Base-by-base conservation (phyloP, 2,888 invertebrate genomes). In the Hybos culiciformis region DNA sequence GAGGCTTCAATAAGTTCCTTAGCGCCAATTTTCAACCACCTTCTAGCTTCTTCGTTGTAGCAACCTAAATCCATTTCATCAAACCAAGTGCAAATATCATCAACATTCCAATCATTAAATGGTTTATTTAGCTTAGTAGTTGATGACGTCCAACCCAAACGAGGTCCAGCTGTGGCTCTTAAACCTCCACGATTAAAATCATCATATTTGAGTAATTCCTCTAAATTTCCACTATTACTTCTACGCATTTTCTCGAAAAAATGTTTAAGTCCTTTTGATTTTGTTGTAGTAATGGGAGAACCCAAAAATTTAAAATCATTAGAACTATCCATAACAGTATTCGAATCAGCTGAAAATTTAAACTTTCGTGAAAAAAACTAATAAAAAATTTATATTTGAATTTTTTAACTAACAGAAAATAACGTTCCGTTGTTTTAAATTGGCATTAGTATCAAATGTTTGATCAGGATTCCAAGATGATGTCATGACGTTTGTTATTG, bases 31-130 rank as follows among this genome's bases (percentile, higher is more conserved):
- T 80, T 81, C 2, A 92, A 76, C 90, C 92, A 93, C 42, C 82
- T 72, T 53, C 82, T 80, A 14, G 83, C 81, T 47, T 88, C 84
- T 1, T 77, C 70, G 33, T 80, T 76, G 62, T 93, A 94, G 57
- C 76, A 72, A 45, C 84, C 83, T 6, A 92, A 68, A 6, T 65
- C 67, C 50, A 67, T 54, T 26, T 64, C 78, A 51, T 80, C 75
- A 26, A 93, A 62, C 92, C 92, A 93, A 23, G 78, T 79, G 58
- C 80, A 80, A 1, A 90, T 74, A 32, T 81, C 81, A 42, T 84
- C 83, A 18, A 77, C 74, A 58, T 86, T 81, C 82, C 92, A 86
- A 49, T 83, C 77, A 1, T 74, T 71, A 53, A 92, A 82, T 45
- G 86, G 83, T 54, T 78, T 76, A 43, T 78, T 60, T 61, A 48